Percentiles rank a stretch among this genome's conserved stretches.
phyloP scores from a whole-genome alignment of 37 sponge, comb jelly and placozoan genomes.

The Oscarella lobularis region DNA sequence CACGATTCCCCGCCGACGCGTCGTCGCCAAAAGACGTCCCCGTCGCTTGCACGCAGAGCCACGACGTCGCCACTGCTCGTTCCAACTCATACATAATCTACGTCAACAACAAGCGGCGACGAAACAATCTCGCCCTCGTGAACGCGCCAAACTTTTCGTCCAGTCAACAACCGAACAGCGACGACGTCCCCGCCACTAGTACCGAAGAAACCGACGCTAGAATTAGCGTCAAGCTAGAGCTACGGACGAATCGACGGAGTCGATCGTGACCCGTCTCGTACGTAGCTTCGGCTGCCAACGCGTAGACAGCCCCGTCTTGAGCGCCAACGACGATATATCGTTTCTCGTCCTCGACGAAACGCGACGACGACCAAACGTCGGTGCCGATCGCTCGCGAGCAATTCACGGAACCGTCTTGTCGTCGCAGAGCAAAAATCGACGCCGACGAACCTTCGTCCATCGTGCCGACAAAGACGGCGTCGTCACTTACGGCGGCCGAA shows the following conservation, averaged over 20 bases:
- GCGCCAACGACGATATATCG: background rate
- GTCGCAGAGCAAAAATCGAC: background rate
- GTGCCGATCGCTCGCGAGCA: background rate
- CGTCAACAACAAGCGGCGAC: background rate
- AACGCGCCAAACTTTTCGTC: background rate
- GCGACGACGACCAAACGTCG: background rate
- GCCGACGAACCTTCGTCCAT: background rate
- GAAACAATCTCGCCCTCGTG: background rate
- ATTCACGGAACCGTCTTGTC: background rate
- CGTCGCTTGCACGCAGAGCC: background rate
- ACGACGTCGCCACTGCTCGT: background rate
- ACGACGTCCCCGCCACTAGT: background rate
- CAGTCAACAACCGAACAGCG: background rate
- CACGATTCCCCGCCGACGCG: background rate
- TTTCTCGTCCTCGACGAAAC: background rate
- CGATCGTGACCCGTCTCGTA: background rate
- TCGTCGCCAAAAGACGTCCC: background rate
- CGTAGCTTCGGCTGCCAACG: background rate
- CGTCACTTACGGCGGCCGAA: background rate
- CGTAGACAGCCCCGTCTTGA: background rate
- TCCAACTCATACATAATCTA: background rate
- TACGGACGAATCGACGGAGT: background rate
- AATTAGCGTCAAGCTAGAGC: background rate
- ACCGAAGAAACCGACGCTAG: background rate
- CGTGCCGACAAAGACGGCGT: background rate